Evolutionary conservation across 1,140 invertebrate species (phyloP).

Genomic region (Uloborus diversus): DNA sequence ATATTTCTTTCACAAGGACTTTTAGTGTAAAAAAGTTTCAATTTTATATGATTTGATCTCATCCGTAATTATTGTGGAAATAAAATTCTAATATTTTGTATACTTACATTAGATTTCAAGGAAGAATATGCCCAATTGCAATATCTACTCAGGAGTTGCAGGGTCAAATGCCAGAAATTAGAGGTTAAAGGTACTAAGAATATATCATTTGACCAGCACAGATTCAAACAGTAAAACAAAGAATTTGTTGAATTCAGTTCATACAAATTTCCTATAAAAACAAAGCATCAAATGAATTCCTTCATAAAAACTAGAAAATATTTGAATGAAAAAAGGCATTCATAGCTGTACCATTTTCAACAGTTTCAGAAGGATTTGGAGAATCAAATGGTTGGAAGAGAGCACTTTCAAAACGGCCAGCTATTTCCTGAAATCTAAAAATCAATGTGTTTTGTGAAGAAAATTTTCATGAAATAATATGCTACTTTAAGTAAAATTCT

Average conservation of each 20-base stretch:
- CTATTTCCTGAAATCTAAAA: slow-evolving; percentile 84
- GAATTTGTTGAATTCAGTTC: slow-evolving; percentile 66
- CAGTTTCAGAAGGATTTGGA: background rate
- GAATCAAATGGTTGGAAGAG: slow-evolving; percentile 64
- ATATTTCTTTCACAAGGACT: no score
- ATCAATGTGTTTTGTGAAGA: slow-evolving; percentile 39
- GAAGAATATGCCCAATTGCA: slow-evolving; percentile 72
- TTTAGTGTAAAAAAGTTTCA: no score
- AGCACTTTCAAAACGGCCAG: slow-evolving; percentile 73
- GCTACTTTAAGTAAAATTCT: background rate
- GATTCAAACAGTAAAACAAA: slow-evolving; percentile 71
- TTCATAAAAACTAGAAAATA: background rate
- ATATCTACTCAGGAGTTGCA: slow-evolving; percentile 83
- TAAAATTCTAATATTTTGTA: no score
- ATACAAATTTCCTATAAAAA: slow-evolving; percentile 57
- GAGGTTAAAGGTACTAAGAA: slow-evolving; percentile 78
- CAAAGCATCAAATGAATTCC: slow-evolving; percentile 22
- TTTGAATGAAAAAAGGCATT: background rate
- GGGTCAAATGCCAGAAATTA: slow-evolving; percentile 85
- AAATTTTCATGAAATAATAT: background rate
- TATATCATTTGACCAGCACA: slow-evolving; percentile 79
- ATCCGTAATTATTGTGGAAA: no score
- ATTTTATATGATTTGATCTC: no score
- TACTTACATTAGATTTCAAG: no score
- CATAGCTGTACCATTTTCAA: background rate